Evolutionary conservation across 2,113 vertebrate species (phyloP).

Genomic region (Chlamydotis undulata): DNA sequence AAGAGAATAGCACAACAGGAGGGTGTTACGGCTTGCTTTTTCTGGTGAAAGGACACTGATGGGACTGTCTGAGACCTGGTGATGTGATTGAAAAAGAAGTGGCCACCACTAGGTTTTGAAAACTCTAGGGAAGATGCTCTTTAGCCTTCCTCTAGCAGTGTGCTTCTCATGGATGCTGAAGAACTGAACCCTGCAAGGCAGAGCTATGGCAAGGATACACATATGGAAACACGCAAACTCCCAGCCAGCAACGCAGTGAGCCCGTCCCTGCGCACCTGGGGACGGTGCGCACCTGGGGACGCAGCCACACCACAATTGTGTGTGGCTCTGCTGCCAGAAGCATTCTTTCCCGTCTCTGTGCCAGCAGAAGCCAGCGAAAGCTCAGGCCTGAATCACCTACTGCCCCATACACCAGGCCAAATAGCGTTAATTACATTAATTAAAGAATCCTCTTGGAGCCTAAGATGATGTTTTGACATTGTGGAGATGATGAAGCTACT

Average conservation of each 20-base stretch:
- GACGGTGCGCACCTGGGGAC: too few relatives aligned
- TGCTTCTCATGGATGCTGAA: not conserved
- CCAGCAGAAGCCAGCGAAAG: not conserved
- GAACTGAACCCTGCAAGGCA: not conserved
- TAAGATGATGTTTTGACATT: not conserved
- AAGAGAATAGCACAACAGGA: not conserved
- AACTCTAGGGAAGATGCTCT: not conserved
- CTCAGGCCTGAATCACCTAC: not conserved
- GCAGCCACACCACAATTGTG: too few relatives aligned
- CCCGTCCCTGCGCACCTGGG: rapidly evolving
- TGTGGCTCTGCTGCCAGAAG: not conserved
- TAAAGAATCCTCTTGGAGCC: not conserved
- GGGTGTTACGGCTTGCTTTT: not conserved
- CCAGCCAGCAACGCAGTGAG: rapidly evolving
- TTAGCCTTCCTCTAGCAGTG: rapidly evolving
- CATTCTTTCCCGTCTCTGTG: not conserved
- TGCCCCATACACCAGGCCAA: not conserved
- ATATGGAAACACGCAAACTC: rapidly evolving
- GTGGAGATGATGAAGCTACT: not conserved
- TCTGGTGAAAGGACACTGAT: not conserved
- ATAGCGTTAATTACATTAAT: not conserved
- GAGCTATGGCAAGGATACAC: rapidly evolving
- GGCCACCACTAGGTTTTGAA: not conserved
- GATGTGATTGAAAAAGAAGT: not conserved
- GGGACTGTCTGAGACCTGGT: not conserved